These are phyloP conservation scores for Papilio aristodemus DNA, from an alignment of 1,140 invertebrate species.

Conservation along the genomic window DNA sequence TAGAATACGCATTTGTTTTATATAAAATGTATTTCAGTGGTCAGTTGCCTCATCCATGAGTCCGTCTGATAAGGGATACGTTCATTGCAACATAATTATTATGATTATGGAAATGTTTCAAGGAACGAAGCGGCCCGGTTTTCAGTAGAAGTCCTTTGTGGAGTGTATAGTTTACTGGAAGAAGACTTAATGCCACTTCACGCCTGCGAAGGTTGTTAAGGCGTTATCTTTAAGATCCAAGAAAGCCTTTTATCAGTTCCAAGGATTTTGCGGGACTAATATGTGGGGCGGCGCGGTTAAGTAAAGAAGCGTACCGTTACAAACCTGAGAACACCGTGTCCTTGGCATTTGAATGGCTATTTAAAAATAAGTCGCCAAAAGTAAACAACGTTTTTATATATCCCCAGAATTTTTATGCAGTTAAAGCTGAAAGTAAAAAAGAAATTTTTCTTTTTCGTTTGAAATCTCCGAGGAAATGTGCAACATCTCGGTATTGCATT, in stretches of 20 bases:
- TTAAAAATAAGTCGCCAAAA: conserved; percentile 15
- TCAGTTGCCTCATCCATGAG: conserved; percentile 59
- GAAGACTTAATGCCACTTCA: conserved; percentile 17
- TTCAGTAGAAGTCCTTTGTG: conserved; percentile 48
- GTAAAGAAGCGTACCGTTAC: conserved; percentile 12
- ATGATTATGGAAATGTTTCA: conserved; percentile 67
- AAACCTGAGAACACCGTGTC: conserved; percentile 11
- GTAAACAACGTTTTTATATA: conserved; percentile 8
- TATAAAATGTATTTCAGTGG: conserved; percentile 51
- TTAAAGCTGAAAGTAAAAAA: conserved; percentile 9
- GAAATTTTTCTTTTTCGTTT: conserved; percentile 11
- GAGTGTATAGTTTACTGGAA: conserved; percentile 40
- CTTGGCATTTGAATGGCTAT: conserved; percentile 24
- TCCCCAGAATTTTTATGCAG: conserved; percentile 5
- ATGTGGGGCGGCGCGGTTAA: conserved; percentile 22
- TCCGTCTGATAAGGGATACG: conserved; percentile 61
- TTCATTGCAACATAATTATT: conserved; percentile 73
- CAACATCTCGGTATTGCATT: not conserved
- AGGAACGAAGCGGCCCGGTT: conserved; percentile 49
- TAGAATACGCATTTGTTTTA: not conserved
- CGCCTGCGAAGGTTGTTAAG: conserved; percentile 21
- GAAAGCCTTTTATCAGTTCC: conserved; percentile 27
- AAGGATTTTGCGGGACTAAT: conserved; percentile 27
- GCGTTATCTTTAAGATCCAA: conserved; percentile 29
- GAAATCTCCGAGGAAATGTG: conserved; percentile 7